A percentile compares a stretch with the other conserved stretches of the same genome.
These are phyloP conservation scores for Myotis findleyi DNA, from an alignment of 2,797 vertebrate species.

Conservation along the genomic window DNA sequence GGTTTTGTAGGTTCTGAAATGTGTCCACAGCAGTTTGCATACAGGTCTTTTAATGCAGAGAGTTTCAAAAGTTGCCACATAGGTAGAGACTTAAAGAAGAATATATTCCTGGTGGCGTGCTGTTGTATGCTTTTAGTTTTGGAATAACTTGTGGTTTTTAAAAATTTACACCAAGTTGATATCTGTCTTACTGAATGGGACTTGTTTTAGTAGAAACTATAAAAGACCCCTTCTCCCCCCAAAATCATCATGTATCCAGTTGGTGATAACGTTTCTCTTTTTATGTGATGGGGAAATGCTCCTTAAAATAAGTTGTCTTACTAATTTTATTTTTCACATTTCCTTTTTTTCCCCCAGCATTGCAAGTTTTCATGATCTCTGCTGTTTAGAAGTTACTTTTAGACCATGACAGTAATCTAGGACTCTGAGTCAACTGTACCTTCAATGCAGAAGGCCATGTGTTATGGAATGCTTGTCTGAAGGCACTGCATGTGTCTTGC, in stretches of 20 bases:
- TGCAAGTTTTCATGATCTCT: constrained; percentile 79
- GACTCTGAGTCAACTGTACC: constrained; percentile 74
- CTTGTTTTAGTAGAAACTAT: constrained; percentile 54
- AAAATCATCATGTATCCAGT: constrained; percentile 67
- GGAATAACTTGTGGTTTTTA: not conserved
- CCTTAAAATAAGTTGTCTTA: constrained; percentile 51
- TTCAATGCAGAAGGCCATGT: constrained; percentile 66
- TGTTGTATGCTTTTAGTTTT: constrained; percentile 19
- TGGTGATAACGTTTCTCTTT: constrained; percentile 61
- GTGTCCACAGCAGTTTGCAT: constrained; percentile 6
- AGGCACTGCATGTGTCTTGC: constrained; percentile 89
- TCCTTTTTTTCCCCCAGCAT: constrained; percentile 66
- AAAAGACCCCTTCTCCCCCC: constrained; percentile 49
- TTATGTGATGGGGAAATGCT: not conserved
- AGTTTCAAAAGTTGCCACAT: constrained; percentile 72
- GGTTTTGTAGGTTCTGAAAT: constrained; percentile 65
- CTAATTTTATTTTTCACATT: constrained; percentile 49
- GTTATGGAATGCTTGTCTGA: constrained; percentile 87
- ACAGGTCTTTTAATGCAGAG: constrained; percentile 60
- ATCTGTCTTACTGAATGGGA: constrained; percentile 67
- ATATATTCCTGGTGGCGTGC: constrained; percentile 39
- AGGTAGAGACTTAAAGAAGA: constrained; percentile 56
- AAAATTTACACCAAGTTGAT: constrained; percentile 54
- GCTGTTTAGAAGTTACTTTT: constrained; percentile 76
- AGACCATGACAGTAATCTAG: constrained; percentile 79